Evolutionary conservation across 2,113 vertebrate genomes (phyloP), one percentile per base, ranked within the genome.

Genomic region (Pungitius pungitius): DNA sequence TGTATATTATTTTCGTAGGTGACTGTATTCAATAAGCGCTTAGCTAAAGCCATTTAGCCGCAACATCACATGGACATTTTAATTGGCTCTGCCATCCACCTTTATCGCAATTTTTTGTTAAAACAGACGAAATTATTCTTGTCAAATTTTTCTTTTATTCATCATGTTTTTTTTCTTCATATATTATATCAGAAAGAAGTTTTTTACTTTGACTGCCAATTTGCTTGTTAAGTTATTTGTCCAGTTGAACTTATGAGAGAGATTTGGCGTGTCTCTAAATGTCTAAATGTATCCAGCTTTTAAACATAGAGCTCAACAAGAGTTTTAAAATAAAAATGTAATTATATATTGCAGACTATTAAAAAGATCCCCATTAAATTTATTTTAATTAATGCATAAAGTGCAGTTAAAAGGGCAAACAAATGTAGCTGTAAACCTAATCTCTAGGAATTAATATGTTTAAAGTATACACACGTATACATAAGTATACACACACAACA

Each of bases 191-290:
- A 26, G 4, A 40, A 24, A 42, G 8, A 42, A 27, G 47, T 69
- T 4, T 73, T 37, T 56, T 20, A 26, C 8, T 73, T 37, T 56
- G 26, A 26, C 26, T 43, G 59, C 63, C 37, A 43, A 14, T 73
- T 33, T 54, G 37, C 45, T 40, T 71, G 22, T 61, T 33, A 27
- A 60, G 63, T 43, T 49, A 52, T 63, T 37, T 75, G 63, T 73
- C 49, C 61, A 37, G 27, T 45, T 72, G n/a, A 67, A 66, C 52
- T 33, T n/a, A 71, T 60, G 20, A 49, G 17, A 61, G 17, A 60
- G 56, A 82, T 80, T 77, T 85, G 42, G 70, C 83, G 80, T 55
- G 20, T 43, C 42, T 52, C 22, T 57, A 73, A 51, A 24, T 74
- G 54, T 72, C 57, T 35, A 71, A 72, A 57, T 59, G 47, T 42